Evolutionary conservation across 2,888 invertebrate species (phyloP).

Genomic region (Ernsta delagoae): DNA sequence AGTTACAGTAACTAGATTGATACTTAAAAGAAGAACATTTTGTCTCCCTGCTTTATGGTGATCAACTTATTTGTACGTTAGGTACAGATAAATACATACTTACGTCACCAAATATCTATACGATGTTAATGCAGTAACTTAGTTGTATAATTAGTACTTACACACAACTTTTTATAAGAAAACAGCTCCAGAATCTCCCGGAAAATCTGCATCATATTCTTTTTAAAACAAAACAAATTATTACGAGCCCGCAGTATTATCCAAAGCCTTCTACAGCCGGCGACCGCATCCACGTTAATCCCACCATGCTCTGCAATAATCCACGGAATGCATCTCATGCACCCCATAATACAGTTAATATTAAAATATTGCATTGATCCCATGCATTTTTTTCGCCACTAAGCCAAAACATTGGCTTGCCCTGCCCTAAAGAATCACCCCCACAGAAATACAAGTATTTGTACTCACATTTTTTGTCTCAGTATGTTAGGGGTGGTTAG

Average conservation of each 20-base stretch:
- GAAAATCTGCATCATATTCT: background rate
- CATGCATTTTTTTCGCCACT: slow-evolving; percentile 76
- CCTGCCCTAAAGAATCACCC: slow-evolving; percentile 64
- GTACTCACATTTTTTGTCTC: slow-evolving; percentile 48
- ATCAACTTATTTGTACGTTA: too few relatives aligned
- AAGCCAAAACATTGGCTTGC: slow-evolving; percentile 79
- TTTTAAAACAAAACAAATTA: slow-evolving; percentile 29
- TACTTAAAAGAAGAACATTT: too few relatives aligned
- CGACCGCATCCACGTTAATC: slow-evolving; percentile 55
- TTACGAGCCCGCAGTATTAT: slow-evolving; percentile 25
- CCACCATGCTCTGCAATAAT: slow-evolving; percentile 52
- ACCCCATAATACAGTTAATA: slow-evolving; percentile 81
- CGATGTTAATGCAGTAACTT: too few relatives aligned
- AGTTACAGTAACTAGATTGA: too few relatives aligned
- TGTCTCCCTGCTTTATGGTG: too few relatives aligned
- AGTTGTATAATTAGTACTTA: too few relatives aligned
- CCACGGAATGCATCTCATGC: slow-evolving; percentile 64
- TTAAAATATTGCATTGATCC: slow-evolving; percentile 82
- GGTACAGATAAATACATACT: too few relatives aligned
- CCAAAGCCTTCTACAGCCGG: slow-evolving; percentile 21
- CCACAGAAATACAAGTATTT: slow-evolving; percentile 80
- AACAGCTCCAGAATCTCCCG: background rate
- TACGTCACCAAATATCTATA: too few relatives aligned
- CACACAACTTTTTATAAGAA: background rate
- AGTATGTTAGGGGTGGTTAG: slow-evolving; percentile 17